Evolutionary conservation across 2,888 invertebrate species (phyloP).

Genomic region (Macrosiphum euphorbiae): DNA sequence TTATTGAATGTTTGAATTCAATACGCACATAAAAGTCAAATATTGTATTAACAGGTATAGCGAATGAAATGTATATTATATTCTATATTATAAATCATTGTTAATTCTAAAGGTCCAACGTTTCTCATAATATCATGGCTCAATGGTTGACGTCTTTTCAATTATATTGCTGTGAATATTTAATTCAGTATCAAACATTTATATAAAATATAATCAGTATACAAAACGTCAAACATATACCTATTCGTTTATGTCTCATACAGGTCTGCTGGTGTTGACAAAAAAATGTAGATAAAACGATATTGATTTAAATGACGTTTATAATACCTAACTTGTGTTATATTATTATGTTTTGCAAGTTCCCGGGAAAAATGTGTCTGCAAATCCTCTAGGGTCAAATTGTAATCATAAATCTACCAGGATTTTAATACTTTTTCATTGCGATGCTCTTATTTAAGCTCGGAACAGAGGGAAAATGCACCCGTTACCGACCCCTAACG

Average conservation of each 20-base stretch:
- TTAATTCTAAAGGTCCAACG: background rate
- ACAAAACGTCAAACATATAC: background rate
- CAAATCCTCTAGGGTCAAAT: background rate
- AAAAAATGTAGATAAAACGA: background rate
- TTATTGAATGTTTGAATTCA: background rate
- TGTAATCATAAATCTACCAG: background rate
- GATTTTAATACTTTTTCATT: slow-evolving; percentile 8
- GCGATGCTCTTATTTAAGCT: background rate
- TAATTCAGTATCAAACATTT: background rate
- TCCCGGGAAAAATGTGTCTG: background rate
- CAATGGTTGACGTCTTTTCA: background rate
- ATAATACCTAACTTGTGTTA: background rate
- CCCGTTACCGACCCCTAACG: background rate
- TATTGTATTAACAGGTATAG: background rate
- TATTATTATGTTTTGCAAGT: background rate
- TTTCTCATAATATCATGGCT: background rate
- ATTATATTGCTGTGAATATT: background rate
- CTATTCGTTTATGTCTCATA: background rate
- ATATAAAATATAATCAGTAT: background rate
- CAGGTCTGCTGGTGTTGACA: background rate
- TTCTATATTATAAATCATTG: background rate
- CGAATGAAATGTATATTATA: background rate
- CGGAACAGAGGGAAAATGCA: background rate
- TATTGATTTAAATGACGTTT: background rate
- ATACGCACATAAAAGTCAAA: background rate